A percentile compares a stretch with the other conserved stretches of the same genome.
Conservation (phyloP, 1,140 invertebrate genomes). For the Eulimnadia texana region DNA sequence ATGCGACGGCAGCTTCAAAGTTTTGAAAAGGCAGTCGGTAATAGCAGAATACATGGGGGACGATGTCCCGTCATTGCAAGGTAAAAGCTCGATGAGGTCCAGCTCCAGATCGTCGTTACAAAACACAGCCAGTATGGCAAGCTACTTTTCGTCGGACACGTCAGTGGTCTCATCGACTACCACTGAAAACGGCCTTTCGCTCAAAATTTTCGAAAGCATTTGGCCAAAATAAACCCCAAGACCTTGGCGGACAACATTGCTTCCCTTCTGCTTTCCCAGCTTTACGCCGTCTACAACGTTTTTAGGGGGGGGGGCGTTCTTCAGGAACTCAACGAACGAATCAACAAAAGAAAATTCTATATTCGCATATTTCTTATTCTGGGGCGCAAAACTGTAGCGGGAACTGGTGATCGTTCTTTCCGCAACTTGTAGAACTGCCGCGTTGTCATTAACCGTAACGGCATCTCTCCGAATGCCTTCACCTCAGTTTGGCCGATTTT, state of each 20-base stretch:
- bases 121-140: not conserved
- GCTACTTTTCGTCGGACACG: slow-evolving; percentile 1
- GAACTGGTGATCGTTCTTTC: too few relatives aligned
- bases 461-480: too few relatives aligned
- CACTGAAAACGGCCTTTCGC: not conserved
- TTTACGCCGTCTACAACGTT: not conserved
- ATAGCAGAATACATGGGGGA: too few relatives aligned
- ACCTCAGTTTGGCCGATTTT: too few relatives aligned
- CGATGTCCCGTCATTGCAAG: too few relatives aligned
- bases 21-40: too few relatives aligned
- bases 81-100: too few relatives aligned
- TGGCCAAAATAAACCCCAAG: not conserved
- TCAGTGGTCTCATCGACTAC: slow-evolving; percentile 5
- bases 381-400: too few relatives aligned
- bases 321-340: not conserved
- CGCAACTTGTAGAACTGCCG: too few relatives aligned
- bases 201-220: not conserved
- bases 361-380: too few relatives aligned
- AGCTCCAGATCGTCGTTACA: not conserved
- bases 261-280: not conserved
- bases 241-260: not conserved
- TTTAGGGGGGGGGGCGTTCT: not conserved
- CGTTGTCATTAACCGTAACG: too few relatives aligned
- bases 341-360: not conserved
- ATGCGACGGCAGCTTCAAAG: too few relatives aligned